Percentiles rank a stretch among this genome's conserved stretches.
Conservation (phyloP, 2,888 invertebrate genomes). For the Isoperla grammatica region DNA sequence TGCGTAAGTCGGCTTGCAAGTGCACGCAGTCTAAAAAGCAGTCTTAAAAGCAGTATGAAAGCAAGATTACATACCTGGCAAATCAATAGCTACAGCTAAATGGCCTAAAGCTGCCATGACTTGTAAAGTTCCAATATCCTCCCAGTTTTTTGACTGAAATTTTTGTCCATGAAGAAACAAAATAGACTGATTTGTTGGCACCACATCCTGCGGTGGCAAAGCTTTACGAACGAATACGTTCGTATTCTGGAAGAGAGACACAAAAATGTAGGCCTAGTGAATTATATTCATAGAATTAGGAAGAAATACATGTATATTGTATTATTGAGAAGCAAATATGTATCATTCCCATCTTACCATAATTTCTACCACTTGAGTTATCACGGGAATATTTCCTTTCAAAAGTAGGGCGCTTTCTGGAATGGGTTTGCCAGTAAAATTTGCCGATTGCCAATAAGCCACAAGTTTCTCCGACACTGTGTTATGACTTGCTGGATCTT, state of each 20-base stretch:
- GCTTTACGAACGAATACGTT: conserved; percentile 34
- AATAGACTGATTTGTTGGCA: conserved; percentile 34
- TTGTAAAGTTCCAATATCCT: conserved; percentile 42
- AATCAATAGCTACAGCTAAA: conserved; percentile 44
- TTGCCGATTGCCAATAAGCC: conserved; percentile 23
- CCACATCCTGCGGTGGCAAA: conserved; percentile 22
- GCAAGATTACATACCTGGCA: conserved; percentile 41
- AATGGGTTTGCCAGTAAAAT: conserved; percentile 20
- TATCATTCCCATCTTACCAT: too few relatives aligned
- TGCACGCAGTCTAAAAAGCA: too few relatives aligned
- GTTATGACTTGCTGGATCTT: too few relatives aligned
- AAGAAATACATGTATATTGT: too few relatives aligned
- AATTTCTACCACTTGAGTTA: too few relatives aligned
- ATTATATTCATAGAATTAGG: too few relatives aligned
- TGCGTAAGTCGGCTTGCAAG: too few relatives aligned
- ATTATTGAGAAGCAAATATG: too few relatives aligned
- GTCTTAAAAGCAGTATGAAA: too few relatives aligned
- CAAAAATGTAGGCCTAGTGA: neutral
- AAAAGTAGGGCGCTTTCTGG: conserved; percentile 5
- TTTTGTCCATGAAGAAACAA: conserved; percentile 45
- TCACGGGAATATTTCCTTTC: too few relatives aligned
- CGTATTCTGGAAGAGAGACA: neutral
- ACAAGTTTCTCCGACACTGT: too few relatives aligned
- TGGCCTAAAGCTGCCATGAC: conserved; percentile 43
- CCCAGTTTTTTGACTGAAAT: conserved; percentile 46